phyloP scores from a whole-genome alignment of 1,140 invertebrate genomes.

The Tetranychus urticae region DNA sequence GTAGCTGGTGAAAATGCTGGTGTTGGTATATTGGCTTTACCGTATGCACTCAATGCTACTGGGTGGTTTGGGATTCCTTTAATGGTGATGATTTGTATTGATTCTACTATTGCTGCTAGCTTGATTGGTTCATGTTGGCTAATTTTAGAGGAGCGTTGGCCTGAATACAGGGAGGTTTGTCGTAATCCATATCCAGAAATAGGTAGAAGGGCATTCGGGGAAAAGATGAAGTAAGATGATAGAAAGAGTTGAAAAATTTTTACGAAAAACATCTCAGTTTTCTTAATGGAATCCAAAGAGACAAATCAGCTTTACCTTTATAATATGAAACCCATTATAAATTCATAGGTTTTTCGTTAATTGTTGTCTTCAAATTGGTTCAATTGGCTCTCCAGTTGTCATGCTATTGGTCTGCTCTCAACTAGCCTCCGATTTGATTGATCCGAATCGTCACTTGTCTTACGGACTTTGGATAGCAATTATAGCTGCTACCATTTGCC shows the following conservation, averaged over 20 bases:
- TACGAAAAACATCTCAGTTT: too few species aligned
- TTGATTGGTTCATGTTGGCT: slow-evolving; percentile 8
- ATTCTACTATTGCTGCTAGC: slow-evolving; percentile 6
- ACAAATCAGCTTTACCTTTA: too few species aligned
- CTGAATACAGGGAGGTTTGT: slow-evolving; percentile 6
- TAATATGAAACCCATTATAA: too few species aligned
- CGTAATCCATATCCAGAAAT: slow-evolving; percentile 12
- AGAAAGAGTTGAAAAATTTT: too few species aligned
- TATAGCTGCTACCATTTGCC: slow-evolving; percentile 31
- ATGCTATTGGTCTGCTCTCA: background rate
- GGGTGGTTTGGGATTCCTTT: slow-evolving; percentile 18
- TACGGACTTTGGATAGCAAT: slow-evolving; percentile 36
- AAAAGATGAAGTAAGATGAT: background rate
- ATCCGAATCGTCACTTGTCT: slow-evolving; percentile 13
- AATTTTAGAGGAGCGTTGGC: slow-evolving; percentile 12
- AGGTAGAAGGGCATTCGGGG: slow-evolving; percentile 1
- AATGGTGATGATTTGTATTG: slow-evolving; percentile 14
- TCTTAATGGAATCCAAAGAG: too few species aligned
- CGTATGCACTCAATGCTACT: slow-evolving; percentile 16
- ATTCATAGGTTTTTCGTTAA: too few species aligned
- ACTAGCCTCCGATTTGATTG: background rate
- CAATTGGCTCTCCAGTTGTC: background rate
- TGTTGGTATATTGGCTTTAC: slow-evolving; percentile 43
- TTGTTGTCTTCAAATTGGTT: background rate
- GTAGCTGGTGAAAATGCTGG: slow-evolving; percentile 47